phyloP scores from a whole-genome alignment of 1,140 invertebrate genomes.

The Octopus bimaculoides region DNA sequence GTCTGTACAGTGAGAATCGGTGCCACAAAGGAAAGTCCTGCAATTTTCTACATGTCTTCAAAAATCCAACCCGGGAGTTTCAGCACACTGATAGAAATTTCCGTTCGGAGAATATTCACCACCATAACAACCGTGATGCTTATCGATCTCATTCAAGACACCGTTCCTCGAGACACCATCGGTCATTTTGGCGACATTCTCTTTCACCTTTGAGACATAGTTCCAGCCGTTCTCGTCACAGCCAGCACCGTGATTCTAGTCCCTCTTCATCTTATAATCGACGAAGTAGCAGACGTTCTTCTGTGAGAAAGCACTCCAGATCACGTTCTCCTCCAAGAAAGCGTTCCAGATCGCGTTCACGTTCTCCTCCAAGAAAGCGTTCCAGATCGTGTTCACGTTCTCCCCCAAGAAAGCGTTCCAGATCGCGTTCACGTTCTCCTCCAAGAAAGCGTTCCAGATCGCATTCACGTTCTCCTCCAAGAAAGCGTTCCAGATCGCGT shows the following conservation, averaged over 20 bases:
- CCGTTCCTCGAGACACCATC: neutral
- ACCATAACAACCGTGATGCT: neutral
- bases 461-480: neutral
- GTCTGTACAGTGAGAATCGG: neutral
- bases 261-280: no score
- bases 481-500: neutral
- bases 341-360: neutral
- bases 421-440: neutral
- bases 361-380: neutral
- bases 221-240: no score
- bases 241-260: no score
- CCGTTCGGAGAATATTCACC: neutral
- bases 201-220: no score
- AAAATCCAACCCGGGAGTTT: conserved; percentile 1
- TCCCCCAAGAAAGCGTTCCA: neutral
- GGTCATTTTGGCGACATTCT: no score
- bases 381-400: neutral
- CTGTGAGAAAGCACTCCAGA: neutral
- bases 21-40: conserved; percentile 6
- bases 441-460: neutral
- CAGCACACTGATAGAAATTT: neutral
- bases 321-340: neutral
- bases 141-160: neutral
- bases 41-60: conserved; percentile 1
- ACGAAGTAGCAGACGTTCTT: neutral